Percentiles rank a stretch among this genome's conserved stretches.
Conservation (phyloP, 2,797 vertebrate genomes). For the Ispidina picta region DNA sequence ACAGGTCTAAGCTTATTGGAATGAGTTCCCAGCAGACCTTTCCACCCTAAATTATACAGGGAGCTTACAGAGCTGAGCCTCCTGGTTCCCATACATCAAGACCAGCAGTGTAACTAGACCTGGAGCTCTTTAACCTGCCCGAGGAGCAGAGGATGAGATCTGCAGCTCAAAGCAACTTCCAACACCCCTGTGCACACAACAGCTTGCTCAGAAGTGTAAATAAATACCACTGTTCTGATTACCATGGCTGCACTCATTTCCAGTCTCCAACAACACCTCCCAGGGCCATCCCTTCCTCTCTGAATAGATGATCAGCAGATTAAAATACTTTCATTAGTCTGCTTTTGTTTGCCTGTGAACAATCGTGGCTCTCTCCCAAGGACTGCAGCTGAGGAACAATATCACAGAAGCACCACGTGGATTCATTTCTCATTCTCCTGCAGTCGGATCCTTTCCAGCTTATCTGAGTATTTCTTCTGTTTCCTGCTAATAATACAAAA, state of each 20-base stretch:
- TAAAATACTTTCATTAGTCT: conserved; percentile 25
- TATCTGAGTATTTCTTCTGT: rapidly evolving
- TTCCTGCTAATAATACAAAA: not conserved
- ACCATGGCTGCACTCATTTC: not conserved
- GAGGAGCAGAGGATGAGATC: not conserved
- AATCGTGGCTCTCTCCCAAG: not conserved
- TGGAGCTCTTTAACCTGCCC: not conserved
- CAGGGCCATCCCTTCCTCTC: not conserved
- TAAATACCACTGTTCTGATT: not conserved
- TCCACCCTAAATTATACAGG: rapidly evolving
- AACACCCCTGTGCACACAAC: not conserved
- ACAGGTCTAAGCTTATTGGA: not conserved
- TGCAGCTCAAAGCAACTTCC: not conserved
- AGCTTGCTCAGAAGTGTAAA: not conserved
- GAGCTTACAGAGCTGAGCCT: not conserved
- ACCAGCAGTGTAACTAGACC: rapidly evolving
- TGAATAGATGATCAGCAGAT: conserved; percentile 8
- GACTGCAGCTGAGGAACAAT: conserved; percentile 6
- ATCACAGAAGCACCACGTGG: not conserved
- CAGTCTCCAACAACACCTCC: not conserved
- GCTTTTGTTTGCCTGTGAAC: conserved; percentile 2
- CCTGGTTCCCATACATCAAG: rapidly evolving
- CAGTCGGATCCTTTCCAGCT: not conserved
- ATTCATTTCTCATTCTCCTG: not conserved
- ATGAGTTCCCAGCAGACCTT: not conserved